Evolutionary conservation across 2,888 invertebrate species (phyloP), one percentile per base, ranked within the genome.

Genomic region (Coelopa pilipes): DNA sequence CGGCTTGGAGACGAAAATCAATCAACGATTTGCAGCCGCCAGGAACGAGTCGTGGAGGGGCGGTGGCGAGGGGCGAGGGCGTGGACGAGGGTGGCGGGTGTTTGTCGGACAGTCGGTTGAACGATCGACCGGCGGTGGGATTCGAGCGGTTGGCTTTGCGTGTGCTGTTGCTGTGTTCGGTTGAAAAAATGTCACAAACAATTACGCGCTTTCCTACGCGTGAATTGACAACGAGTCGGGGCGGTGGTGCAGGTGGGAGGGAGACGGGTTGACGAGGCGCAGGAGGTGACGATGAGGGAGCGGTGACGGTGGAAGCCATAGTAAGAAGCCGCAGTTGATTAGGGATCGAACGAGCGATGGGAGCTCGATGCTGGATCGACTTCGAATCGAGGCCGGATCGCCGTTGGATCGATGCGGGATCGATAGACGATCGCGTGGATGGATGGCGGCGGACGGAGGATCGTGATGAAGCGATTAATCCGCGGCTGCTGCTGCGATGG

Each of bases 151-250:
- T 53, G 19, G 17, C 19, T n/a, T 19, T 13, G n/a, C 24, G 67
- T 47, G 11, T 67, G 57, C 57, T 19, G 34, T 34, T 34, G 2
- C 7, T 34, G 34, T 34, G 34, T 34, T 34, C 34, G 4, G 34
- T 34, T 34, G n/a, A 76, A 78, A 78, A 77, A 74, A 79, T 82
- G 82, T 82, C 84, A 81, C 77, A 83, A 82, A 78, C 81, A 82
- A 82, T 82, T 82, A 81, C 80, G 77, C 76, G 78, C 76, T 79
- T 76, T 76, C 72, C 76, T 77, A 78, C 78, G 77, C 76, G 79
- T 76, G 79, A 79, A 80, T 79, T 81, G 81, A 80, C 80, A 80
- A 78, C 77, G 79, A 75, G 76, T 76, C 76, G 76, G 76, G 75
- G 76, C 76, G 78, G 76, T 59, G 70, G 71, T 70, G 46, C 46